A percentile compares a stretch with the other conserved stretches of the same genome.
These are phyloP conservation scores for Brachionichthys hirsutus DNA, from an alignment of 2,113 vertebrate species.

Conservation along the genomic window DNA sequence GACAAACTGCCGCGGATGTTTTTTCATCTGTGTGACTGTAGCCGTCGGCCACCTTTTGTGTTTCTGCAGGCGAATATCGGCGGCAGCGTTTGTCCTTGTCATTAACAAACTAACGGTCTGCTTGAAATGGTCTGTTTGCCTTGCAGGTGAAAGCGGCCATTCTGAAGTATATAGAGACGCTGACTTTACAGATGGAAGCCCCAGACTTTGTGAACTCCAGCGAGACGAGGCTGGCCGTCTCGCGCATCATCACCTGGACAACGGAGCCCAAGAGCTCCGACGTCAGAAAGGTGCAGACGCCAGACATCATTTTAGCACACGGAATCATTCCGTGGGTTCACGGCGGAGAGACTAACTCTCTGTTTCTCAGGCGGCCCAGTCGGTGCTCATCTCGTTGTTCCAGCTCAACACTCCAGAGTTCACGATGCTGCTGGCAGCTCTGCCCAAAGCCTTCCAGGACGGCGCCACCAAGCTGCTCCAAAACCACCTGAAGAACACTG, in stretches of 20 bases:
- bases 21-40: conserved; percentile 14
- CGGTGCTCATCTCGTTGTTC: conserved; percentile 94
- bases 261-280: conserved; percentile 97
- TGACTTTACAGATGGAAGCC: conserved; percentile 94
- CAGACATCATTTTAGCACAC: neutral
- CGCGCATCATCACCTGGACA: conserved; percentile 97
- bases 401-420: conserved; percentile 98
- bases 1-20: conserved; percentile 38
- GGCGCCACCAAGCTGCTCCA: conserved; percentile 96
- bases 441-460: conserved; percentile 98
- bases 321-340: neutral
- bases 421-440: conserved; percentile 94
- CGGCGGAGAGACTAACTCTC: conserved; percentile 6
- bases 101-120: conserved; percentile 2
- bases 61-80: conserved; percentile 42
- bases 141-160: conserved; percentile 95
- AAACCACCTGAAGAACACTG: conserved; percentile 93
- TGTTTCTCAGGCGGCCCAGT: conserved; percentile 87
- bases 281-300: conserved; percentile 86
- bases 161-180: conserved; percentile 94
- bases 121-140: conserved; percentile 25
- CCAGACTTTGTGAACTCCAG: conserved; percentile 96
- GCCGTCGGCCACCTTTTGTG: conserved; percentile 4
- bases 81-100: neutral
- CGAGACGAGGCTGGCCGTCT: conserved; percentile 94